These are phyloP conservation scores for Bombylius major DNA, from an alignment of 2,888 invertebrate genomes.

Conservation along the genomic window DNA sequence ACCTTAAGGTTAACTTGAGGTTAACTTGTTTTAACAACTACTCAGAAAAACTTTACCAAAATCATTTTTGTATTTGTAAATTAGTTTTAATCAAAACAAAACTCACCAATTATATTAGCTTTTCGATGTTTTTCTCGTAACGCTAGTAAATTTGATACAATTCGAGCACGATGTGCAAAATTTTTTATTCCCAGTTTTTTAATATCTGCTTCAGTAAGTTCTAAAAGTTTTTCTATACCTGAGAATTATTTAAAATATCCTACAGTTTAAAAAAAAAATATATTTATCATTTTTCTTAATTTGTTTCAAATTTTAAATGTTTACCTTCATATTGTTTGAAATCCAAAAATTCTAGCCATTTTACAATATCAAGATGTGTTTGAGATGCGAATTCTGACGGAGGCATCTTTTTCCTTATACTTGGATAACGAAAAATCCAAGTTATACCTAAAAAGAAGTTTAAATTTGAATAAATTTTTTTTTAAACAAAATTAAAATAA, in stretches of 20 bases:
- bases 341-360: conserved; percentile 49
- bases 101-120: conserved; percentile 28
- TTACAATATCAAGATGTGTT: conserved; percentile 41
- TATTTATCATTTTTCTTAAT: not conserved
- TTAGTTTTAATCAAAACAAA: not conserved
- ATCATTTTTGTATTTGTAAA: too few relatives aligned
- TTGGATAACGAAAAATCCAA: conserved; percentile 39
- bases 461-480: not conserved
- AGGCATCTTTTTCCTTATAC: conserved; percentile 25
- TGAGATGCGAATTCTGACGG: conserved; percentile 19
- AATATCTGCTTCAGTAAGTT: conserved; percentile 45
- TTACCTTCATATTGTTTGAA: conserved; percentile 42
- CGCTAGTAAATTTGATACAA: conserved; percentile 50
- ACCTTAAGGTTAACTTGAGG: too few relatives aligned
- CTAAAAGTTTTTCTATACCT: conserved; percentile 47
- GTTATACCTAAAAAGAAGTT: conserved; percentile 30
- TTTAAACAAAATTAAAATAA: not conserved
- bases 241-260: conserved; percentile 38
- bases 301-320: not conserved
- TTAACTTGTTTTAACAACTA: too few relatives aligned
- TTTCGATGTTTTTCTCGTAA: conserved; percentile 47
- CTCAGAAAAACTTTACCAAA: too few relatives aligned
- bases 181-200: conserved; percentile 48
- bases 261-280: not conserved
- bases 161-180: conserved; percentile 48